phyloP scores from a whole-genome alignment of 2,888 invertebrate genomes.

The Xiphydria camelus region DNA sequence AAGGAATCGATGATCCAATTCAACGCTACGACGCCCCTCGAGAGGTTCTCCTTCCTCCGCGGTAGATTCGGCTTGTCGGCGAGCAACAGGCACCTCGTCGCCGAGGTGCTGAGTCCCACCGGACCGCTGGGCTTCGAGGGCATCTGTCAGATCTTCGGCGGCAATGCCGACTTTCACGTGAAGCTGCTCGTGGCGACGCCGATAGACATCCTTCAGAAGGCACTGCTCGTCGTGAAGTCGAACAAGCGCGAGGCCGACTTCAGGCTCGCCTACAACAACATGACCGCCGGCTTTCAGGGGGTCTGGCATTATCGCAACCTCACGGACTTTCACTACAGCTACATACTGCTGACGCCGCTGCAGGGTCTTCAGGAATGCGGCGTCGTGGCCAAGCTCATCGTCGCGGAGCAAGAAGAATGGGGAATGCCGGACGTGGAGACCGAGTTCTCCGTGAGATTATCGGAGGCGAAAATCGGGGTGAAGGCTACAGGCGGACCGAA shows the following conservation, averaged over 20 bases:
- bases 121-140: slow-evolving; percentile 73
- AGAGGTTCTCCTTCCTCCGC: slow-evolving; percentile 67
- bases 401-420: slow-evolving; percentile 58
- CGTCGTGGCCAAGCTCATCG: slow-evolving; percentile 71
- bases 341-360: slow-evolving; percentile 77
- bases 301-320: slow-evolving; percentile 73
- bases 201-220: slow-evolving; percentile 69
- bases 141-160: slow-evolving; percentile 65
- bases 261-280: slow-evolving; percentile 74
- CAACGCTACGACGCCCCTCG: slow-evolving; percentile 75
- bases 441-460: slow-evolving; percentile 71
- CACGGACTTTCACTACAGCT: slow-evolving; percentile 77
- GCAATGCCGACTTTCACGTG: slow-evolving; percentile 70
- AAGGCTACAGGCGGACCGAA: slow-evolving; percentile 42
- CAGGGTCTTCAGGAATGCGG: slow-evolving; percentile 78
- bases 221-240: slow-evolving; percentile 71
- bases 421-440: slow-evolving; percentile 61
- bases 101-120: slow-evolving; percentile 71
- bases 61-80: slow-evolving; percentile 76
- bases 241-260: slow-evolving; percentile 73
- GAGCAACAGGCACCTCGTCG: slow-evolving; percentile 70
- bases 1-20: slow-evolving; percentile 76
- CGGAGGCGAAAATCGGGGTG: slow-evolving; percentile 66
- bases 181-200: slow-evolving; percentile 76
- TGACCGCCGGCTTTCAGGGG: slow-evolving; percentile 77